A percentile compares a stretch with the other conserved stretches of the same genome.
phyloP scores from a whole-genome alignment of 1,140 invertebrate genomes.

The Conopomorpha cramerella region DNA sequence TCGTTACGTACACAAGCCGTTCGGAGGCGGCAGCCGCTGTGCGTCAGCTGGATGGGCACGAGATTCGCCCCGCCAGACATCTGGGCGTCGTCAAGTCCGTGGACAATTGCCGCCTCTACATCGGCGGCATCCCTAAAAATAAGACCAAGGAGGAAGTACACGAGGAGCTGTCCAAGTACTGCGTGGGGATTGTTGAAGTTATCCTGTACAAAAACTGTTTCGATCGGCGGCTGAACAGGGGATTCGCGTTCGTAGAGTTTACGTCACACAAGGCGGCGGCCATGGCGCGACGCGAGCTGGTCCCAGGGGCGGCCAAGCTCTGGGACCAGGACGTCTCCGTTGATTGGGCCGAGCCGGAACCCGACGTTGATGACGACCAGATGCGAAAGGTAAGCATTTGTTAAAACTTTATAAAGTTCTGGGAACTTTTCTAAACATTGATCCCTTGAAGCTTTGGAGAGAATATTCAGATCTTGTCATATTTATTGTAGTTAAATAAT shows the following conservation, averaged over 20 bases:
- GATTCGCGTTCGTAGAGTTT: conserved; percentile 88
- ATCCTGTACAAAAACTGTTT: conserved; percentile 74
- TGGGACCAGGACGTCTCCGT: conserved; percentile 78
- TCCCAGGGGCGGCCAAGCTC: conserved; percentile 70
- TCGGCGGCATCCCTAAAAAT: conserved; percentile 73
- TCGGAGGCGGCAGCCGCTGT: conserved; percentile 66
- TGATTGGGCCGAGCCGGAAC: conserved; percentile 87
- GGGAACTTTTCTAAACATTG: no score
- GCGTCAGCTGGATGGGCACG: conserved; percentile 68
- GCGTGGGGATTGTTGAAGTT: conserved; percentile 69
- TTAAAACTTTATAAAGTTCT: no score
- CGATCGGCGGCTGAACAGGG: conserved; percentile 73
- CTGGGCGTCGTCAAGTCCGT: conserved; percentile 81
- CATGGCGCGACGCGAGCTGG: conserved; percentile 77
- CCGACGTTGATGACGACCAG: conserved; percentile 72
- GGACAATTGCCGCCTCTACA: conserved; percentile 84
- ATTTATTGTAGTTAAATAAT: no score
- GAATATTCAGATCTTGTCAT: no score
- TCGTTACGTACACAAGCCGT: conserved; percentile 73
- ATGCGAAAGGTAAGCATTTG: conserved; percentile 77
- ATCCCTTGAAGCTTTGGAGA: no score
- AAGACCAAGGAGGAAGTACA: conserved; percentile 73
- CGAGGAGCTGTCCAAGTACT: conserved; percentile 68
- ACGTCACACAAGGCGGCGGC: conserved; percentile 78
- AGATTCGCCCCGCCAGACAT: conserved; percentile 67